phyloP scores from a whole-genome alignment of 2,888 invertebrate genomes.

The Hyalella azteca region DNA sequence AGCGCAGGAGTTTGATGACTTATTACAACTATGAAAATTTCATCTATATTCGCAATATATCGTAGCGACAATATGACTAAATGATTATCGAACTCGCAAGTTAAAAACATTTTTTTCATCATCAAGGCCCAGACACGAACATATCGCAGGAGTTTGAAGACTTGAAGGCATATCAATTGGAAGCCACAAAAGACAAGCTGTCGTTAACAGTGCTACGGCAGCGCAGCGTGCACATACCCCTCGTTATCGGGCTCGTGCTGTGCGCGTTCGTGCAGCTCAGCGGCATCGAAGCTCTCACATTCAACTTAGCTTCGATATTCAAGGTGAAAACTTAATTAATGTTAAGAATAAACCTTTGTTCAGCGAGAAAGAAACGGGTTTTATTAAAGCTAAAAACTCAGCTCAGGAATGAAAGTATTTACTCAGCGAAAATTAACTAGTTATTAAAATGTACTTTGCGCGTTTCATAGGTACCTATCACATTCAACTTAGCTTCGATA shows the following conservation, averaged over 20 bases:
- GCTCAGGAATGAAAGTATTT: no score
- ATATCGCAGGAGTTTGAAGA: neutral
- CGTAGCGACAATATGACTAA: no score
- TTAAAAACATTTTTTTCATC: no score
- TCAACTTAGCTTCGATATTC: constrained; percentile 6
- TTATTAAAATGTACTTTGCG: no score
- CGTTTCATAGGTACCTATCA: neutral
- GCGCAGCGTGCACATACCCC: neutral
- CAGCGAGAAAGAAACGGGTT: no score
- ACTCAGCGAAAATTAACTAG: no score
- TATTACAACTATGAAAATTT: no score
- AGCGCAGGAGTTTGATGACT: no score
- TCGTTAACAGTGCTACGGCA: neutral
- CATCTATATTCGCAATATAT: no score
- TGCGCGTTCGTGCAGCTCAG: neutral
- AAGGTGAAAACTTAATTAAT: neutral
- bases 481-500: neutral
- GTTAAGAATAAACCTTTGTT: no score
- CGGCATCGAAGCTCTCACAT: neutral
- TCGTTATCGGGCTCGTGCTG: neutral
- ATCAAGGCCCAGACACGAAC: neutral
- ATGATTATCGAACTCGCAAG: no score
- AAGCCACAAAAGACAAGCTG: neutral
- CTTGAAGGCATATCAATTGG: neutral
- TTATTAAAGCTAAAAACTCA: no score